A percentile compares a stretch with the other conserved stretches of the same genome.
These are phyloP conservation scores for Strix aluco DNA, from an alignment of 2,113 vertebrate genomes.

Conservation along the genomic window DNA sequence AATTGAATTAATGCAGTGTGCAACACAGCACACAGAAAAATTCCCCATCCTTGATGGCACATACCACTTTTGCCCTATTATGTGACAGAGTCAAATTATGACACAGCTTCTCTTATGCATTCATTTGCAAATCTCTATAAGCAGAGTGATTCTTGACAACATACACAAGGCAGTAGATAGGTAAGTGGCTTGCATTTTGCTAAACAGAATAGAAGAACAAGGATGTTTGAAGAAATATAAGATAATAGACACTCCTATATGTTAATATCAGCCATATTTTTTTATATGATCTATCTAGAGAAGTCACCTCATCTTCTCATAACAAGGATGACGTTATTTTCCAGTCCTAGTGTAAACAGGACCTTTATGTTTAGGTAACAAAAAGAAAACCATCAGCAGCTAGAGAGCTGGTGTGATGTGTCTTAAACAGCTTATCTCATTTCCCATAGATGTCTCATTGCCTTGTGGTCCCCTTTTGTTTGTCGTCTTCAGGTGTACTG, in stretches of 20 bases:
- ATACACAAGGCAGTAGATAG: not conserved
- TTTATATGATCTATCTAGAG: not conserved
- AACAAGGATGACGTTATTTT: not conserved
- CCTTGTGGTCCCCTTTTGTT: not conserved
- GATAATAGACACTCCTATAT: not conserved
- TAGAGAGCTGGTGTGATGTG: not conserved
- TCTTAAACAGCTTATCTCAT: not conserved
- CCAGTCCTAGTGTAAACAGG: not conserved
- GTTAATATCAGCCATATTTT: not conserved
- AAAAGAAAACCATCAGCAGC: not conserved
- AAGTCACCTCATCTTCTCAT: not conserved
- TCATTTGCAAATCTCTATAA: constrained; percentile 17
- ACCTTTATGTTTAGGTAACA: not conserved
- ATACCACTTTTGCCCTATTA: constrained; percentile 12
- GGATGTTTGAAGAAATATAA: not conserved
- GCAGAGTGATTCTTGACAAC: not conserved
- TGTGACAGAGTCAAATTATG: constrained; percentile 17
- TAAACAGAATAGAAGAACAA: not conserved
- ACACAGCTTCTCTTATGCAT: constrained; percentile 13
- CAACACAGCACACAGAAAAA: constrained; percentile 37
- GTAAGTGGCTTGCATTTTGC: not conserved
- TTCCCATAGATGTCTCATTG: not conserved
- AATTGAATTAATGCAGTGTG: constrained; percentile 64
- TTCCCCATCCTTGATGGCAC: not conserved
- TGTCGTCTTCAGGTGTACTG: not conserved